phyloP scores from a whole-genome alignment of 2,888 invertebrate species.

The Eristalis pertinax region DNA sequence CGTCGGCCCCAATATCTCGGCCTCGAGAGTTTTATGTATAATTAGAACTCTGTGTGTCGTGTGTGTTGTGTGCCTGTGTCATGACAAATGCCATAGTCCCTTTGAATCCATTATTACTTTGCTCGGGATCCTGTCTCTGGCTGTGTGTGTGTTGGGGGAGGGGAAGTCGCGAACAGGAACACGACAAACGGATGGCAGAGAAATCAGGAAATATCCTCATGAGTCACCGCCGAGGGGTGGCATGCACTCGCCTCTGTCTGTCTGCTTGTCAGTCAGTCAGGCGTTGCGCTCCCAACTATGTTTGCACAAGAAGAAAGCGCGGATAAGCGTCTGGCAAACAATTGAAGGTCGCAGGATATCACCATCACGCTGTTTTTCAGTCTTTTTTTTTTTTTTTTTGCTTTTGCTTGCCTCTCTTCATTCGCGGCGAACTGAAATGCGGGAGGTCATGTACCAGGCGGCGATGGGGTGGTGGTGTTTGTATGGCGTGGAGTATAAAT shows the following conservation, averaged over 20 bases:
- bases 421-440: no score
- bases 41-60: slow-evolving; percentile 66
- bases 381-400: slow-evolving; percentile 20
- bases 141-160: slow-evolving; percentile 18
- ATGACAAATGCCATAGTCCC: slow-evolving; percentile 60
- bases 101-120: slow-evolving; percentile 62
- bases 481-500: slow-evolving; percentile 19
- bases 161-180: no score
- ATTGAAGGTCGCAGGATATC: slow-evolving; percentile 71
- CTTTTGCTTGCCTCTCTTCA: not conserved
- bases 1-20: slow-evolving; percentile 19
- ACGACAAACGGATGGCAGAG: slow-evolving; percentile 7
- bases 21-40: no score
- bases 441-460: not conserved
- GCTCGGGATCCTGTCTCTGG: not conserved
- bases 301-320: slow-evolving; percentile 64
- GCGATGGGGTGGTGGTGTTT: not conserved
- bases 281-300: slow-evolving; percentile 13
- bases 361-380: slow-evolving; percentile 18
- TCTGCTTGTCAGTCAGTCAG: not conserved
- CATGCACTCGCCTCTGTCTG: not conserved
- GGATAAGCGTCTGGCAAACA: slow-evolving; percentile 70
- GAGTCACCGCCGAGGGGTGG: slow-evolving; percentile 10
- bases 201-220: not conserved
- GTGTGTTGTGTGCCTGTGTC: slow-evolving; percentile 30